phyloP scores from a whole-genome alignment of 2,888 invertebrate genomes.

The Leucania comma region DNA sequence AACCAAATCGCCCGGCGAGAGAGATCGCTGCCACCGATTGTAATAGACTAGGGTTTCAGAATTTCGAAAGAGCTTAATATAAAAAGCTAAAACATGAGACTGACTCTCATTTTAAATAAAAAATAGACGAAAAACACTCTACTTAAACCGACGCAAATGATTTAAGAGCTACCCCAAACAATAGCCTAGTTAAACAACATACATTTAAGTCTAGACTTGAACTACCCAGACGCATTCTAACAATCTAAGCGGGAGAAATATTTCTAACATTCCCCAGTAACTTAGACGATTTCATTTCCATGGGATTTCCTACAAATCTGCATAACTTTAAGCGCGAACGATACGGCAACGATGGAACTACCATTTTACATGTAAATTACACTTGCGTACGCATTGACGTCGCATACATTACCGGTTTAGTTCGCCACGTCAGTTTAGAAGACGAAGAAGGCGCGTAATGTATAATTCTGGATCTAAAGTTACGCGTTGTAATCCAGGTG shows the following conservation, averaged over 20 bases:
- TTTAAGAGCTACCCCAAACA: conserved; percentile 26
- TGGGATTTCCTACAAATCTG: conserved; percentile 74
- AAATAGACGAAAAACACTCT: background rate
- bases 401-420: conserved; percentile 66
- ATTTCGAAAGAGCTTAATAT: no score
- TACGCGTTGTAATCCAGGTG: conserved; percentile 64
- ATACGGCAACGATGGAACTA: conserved; percentile 53
- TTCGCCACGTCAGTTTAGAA: conserved; percentile 40
- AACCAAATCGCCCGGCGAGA: no score
- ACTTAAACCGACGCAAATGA: background rate
- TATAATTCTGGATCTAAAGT: conserved; percentile 56
- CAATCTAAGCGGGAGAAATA: conserved; percentile 58
- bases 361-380: conserved; percentile 72
- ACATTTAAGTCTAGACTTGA: conserved; percentile 39
- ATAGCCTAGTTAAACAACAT: conserved; percentile 30
- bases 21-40: no score
- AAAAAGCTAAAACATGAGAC: no score
- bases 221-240: conserved; percentile 53
- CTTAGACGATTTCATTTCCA: conserved; percentile 74
- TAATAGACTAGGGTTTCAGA: no score
- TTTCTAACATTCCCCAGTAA: conserved; percentile 65
- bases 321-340: conserved; percentile 68
- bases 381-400: conserved; percentile 57
- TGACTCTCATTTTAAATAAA: background rate
- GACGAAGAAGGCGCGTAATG: conserved; percentile 58